These are phyloP conservation scores for Tanypteryx hageni DNA, from an alignment of 2,888 invertebrate species.

Conservation along the genomic window DNA sequence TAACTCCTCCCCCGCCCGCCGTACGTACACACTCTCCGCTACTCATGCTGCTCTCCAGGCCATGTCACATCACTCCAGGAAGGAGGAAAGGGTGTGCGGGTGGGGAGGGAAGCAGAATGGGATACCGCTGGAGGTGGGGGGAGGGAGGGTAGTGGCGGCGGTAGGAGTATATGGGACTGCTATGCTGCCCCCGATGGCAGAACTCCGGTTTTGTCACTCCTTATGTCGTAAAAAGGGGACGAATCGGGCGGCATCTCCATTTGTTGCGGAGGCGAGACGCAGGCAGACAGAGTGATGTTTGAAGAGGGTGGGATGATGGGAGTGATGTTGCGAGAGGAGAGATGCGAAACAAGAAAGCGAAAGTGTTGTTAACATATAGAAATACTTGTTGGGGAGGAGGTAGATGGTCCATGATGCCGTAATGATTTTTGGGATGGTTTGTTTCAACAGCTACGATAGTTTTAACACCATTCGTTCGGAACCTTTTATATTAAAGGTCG, in stretches of 20 bases:
- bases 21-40: neutral
- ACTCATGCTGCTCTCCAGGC: neutral
- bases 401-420: too few relatives aligned
- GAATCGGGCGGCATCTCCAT: constrained; percentile 43
- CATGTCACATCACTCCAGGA: neutral
- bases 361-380: too few relatives aligned
- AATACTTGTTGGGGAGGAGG: too few relatives aligned
- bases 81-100: neutral
- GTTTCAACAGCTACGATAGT: too few relatives aligned
- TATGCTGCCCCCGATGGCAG: neutral
- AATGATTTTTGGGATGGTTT: too few relatives aligned
- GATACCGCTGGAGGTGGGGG: neutral
- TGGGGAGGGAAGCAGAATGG: neutral
- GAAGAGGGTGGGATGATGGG: neutral
- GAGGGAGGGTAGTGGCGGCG: neutral
- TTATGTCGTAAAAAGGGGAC: constrained; percentile 22
- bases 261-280: neutral
- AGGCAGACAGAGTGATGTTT: neutral
- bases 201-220: neutral
- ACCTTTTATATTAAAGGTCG: too few relatives aligned
- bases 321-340: neutral
- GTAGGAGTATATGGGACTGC: too few relatives aligned
- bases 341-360: neutral
- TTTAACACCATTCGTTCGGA: too few relatives aligned
- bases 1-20: neutral